Conservation (phyloP, 2,797 vertebrate genomes). For the Aeoliscus strigatus region DNA sequence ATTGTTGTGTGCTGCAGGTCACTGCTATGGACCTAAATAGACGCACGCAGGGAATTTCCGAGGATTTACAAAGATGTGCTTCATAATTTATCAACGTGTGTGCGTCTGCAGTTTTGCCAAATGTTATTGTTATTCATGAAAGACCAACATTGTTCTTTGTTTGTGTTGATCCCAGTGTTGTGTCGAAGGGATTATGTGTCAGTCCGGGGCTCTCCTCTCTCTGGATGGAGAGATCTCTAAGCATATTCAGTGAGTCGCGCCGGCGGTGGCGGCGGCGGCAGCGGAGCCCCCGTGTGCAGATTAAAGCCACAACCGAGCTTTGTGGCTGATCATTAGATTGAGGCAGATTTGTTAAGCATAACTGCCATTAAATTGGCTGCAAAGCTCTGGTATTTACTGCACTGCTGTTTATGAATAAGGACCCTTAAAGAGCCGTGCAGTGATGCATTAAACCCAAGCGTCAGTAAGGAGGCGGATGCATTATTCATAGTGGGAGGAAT, state of each 20-base stretch:
- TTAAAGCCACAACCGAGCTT: constrained; percentile 68
- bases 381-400: constrained; percentile 74
- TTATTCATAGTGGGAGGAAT: constrained; percentile 72
- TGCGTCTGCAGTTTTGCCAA: constrained; percentile 45
- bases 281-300: constrained; percentile 61
- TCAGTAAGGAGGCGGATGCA: constrained; percentile 62
- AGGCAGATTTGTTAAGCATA: constrained; percentile 77
- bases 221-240: constrained; percentile 69
- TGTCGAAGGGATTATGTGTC: constrained; percentile 70
- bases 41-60: too few relatives aligned
- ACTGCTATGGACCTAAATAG: too few relatives aligned
- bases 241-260: constrained; percentile 65
- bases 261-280: too few relatives aligned
- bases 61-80: too few relatives aligned
- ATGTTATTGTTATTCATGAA: constrained; percentile 73
- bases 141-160: constrained; percentile 63
- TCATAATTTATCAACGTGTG: too few relatives aligned
- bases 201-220: constrained; percentile 64
- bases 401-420: constrained; percentile 73
- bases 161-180: constrained; percentile 70
- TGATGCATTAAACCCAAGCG: constrained; percentile 65
- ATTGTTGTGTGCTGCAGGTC: too few relatives aligned
- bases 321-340: constrained; percentile 76
- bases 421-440: constrained; percentile 64
- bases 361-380: constrained; percentile 75